A percentile compares a stretch with the other conserved stretches of the same genome.
phyloP scores from a whole-genome alignment of 2,888 invertebrate genomes.

The Eupithecia insigniata region DNA sequence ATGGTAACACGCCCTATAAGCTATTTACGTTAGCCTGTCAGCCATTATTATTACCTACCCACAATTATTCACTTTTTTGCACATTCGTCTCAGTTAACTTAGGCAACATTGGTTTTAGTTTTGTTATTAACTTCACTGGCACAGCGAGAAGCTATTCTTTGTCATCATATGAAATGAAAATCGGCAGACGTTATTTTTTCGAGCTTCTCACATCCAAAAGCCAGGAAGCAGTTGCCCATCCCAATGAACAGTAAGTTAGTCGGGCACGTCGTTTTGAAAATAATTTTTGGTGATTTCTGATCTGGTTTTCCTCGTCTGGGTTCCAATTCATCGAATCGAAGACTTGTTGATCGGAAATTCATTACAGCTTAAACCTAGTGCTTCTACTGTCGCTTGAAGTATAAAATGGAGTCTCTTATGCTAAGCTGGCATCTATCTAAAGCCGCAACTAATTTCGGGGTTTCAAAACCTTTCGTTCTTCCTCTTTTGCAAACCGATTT shows the following conservation, averaged over 20 bases:
- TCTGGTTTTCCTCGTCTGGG: background rate
- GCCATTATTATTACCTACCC: no score
- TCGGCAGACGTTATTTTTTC: background rate
- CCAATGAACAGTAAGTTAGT: background rate
- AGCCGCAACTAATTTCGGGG: no score
- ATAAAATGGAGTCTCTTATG: constrained; percentile 1
- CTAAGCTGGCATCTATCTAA: constrained; percentile 1
- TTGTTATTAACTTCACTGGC: no score
- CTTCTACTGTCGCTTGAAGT: background rate
- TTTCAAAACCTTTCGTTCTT: no score
- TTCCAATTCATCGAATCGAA: background rate
- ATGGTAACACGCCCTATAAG: no score
- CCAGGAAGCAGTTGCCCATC: constrained; percentile 1
- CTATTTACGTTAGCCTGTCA: no score
- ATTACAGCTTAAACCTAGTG: background rate
- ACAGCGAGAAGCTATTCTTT: background rate
- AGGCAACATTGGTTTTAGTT: no score
- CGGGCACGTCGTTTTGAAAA: background rate
- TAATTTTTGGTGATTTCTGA: background rate
- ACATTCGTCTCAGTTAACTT: no score
- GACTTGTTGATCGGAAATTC: constrained; percentile 8
- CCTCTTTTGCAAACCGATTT: no score
- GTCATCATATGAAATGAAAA: background rate
- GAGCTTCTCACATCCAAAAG: constrained; percentile 1
- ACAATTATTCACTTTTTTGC: no score